These are phyloP conservation scores for Thereva nobilitata DNA, from an alignment of 2,888 invertebrate genomes.

Conservation along the genomic window DNA sequence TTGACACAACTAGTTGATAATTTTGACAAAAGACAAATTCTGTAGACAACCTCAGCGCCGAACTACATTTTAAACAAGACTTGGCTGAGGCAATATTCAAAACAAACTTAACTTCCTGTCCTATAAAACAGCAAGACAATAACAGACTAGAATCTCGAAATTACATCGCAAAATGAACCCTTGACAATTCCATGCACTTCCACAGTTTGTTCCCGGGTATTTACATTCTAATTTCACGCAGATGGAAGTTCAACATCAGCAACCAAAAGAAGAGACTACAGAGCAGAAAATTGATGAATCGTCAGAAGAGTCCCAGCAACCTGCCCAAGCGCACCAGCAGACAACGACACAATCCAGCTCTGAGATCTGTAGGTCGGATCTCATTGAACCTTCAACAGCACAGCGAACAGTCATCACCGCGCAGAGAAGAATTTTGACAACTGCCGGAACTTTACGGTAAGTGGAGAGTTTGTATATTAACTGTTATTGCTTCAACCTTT, in stretches of 20 bases:
- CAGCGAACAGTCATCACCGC: slow-evolving; percentile 21
- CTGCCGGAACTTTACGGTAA: slow-evolving; percentile 55
- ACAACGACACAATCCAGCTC: slow-evolving; percentile 47
- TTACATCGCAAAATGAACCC: too few relatives aligned
- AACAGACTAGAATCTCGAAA: too few relatives aligned
- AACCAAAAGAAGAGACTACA: slow-evolving; percentile 30
- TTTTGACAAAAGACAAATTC: too few relatives aligned
- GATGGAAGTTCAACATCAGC: slow-evolving; percentile 42
- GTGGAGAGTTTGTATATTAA: background rate
- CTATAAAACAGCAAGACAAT: too few relatives aligned
- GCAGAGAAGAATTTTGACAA: slow-evolving; percentile 56
- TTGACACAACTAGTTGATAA: too few relatives aligned
- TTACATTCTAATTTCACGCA: slow-evolving; percentile 14
- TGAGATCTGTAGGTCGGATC: slow-evolving; percentile 20
- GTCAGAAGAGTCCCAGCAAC: slow-evolving; percentile 25
- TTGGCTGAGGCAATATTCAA: too few relatives aligned
- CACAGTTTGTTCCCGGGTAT: background rate
- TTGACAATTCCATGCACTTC: too few relatives aligned
- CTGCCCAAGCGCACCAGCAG: slow-evolving; percentile 42
- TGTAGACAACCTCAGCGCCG: too few relatives aligned
- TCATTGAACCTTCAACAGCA: slow-evolving; percentile 29
- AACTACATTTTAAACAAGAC: too few relatives aligned
- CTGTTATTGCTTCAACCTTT: too few relatives aligned
- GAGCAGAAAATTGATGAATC: slow-evolving; percentile 13
- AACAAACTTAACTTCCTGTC: too few relatives aligned